These are phyloP conservation scores for Limnephilus marmoratus DNA, from an alignment of 2,888 invertebrate species.

Conservation along the genomic window DNA sequence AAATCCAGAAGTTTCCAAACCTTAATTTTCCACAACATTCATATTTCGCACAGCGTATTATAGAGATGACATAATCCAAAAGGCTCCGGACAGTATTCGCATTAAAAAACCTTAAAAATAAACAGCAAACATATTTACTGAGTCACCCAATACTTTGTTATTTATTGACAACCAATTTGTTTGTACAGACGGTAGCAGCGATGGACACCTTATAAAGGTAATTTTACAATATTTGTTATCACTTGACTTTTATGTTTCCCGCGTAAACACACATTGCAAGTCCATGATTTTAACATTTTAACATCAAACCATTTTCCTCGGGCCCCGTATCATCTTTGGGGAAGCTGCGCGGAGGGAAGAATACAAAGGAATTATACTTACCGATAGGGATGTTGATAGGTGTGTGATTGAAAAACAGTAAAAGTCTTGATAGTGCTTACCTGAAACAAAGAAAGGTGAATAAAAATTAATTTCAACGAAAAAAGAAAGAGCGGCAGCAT, in stretches of 20 bases:
- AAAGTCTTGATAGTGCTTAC: background rate
- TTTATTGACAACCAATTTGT: background rate
- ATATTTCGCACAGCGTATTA: too few relatives aligned
- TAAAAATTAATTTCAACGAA: too few relatives aligned
- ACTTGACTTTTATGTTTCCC: background rate
- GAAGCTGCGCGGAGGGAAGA: background rate
- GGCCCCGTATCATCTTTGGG: background rate
- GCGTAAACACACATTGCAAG: background rate
- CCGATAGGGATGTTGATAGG: background rate
- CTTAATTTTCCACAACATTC: too few relatives aligned
- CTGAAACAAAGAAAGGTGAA: background rate
- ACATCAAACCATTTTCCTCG: too few relatives aligned
- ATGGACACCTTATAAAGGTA: background rate
- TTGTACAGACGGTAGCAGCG: background rate
- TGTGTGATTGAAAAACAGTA: background rate
- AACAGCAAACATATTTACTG: too few relatives aligned
- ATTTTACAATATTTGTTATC: background rate
- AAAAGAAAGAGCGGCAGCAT: too few relatives aligned
- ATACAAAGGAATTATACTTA: background rate
- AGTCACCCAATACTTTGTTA: background rate
- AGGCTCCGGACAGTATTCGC: too few relatives aligned
- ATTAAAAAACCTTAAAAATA: too few relatives aligned
- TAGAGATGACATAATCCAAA: too few relatives aligned
- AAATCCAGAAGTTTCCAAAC: too few relatives aligned
- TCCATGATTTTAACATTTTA: background rate